Conservation (phyloP, 2,797 vertebrate species). For the Poecile montanus region DNA sequence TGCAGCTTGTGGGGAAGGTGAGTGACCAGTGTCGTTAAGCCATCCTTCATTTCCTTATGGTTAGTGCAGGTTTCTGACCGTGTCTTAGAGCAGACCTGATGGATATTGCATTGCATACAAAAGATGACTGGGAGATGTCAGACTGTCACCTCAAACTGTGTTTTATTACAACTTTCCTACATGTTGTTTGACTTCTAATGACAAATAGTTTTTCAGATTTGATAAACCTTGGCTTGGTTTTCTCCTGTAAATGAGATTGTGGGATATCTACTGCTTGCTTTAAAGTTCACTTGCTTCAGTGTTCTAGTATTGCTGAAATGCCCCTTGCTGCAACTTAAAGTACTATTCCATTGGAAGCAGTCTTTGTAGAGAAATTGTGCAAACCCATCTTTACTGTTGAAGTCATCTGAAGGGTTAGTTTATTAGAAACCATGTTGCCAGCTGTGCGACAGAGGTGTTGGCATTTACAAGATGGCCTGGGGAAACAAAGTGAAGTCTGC, state of each 20-base stretch:
- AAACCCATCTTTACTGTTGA: not conserved
- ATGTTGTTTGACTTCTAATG: not conserved
- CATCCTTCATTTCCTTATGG: not conserved
- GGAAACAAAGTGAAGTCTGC: not conserved
- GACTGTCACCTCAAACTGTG: not conserved
- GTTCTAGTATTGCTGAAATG: not conserved
- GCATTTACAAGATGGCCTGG: not conserved
- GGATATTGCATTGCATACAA: not conserved
- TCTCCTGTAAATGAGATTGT: not conserved
- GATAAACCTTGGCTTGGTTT: not conserved
- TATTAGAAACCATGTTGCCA: not conserved
- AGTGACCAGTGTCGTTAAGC: not conserved
- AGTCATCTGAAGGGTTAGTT: not conserved
- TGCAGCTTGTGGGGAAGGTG: conserved; percentile 98
- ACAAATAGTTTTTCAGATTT: not conserved
- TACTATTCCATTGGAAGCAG: not conserved
- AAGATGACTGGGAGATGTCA: not conserved
- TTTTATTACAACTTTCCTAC: not conserved
- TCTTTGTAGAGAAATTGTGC: not conserved
- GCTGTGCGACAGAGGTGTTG: not conserved
- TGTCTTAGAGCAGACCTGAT: not conserved
- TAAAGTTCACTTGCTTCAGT: not conserved
- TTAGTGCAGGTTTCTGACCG: not conserved
- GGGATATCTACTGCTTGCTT: not conserved
- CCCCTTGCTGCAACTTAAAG: not conserved